Evolutionary conservation across 2,797 vertebrate species (phyloP).

Genomic region (Simalia tracyae): DNA sequence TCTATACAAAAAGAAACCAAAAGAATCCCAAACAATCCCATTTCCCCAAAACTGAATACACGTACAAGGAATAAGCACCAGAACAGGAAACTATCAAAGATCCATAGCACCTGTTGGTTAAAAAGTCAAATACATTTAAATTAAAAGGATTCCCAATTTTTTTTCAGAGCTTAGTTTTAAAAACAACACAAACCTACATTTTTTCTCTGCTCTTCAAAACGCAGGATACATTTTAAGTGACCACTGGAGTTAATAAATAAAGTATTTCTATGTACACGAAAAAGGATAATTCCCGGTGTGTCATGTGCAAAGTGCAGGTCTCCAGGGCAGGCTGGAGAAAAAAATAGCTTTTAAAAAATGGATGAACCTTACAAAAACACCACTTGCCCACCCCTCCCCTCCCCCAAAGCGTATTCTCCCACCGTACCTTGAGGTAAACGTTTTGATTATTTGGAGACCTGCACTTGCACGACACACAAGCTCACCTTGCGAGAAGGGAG

Average conservation of each 20-base stretch:
- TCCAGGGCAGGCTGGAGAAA: conserved; percentile 50
- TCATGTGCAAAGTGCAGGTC: conserved; percentile 44
- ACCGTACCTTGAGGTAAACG: conserved; percentile 67
- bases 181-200: conserved; percentile 34
- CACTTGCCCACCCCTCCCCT: too few relatives aligned
- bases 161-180: conserved; percentile 36
- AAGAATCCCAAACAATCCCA: background rate
- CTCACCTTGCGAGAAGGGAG: background rate
- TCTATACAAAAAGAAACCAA: conserved; percentile 50
- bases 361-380: conserved; percentile 60
- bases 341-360: conserved; percentile 58
- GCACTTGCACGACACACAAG: conserved; percentile 27
- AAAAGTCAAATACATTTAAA: conserved; percentile 50
- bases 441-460: conserved; percentile 64
- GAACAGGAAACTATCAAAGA: conserved; percentile 26
- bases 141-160: conserved; percentile 37
- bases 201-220: conserved; percentile 46
- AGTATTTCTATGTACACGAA: conserved; percentile 74
- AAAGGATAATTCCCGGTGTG: conserved; percentile 42
- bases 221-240: conserved; percentile 56
- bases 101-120: conserved; percentile 68
- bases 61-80: conserved; percentile 49
- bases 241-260: conserved; percentile 79
- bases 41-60: conserved; percentile 15
- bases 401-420: background rate